Evolutionary conservation across 2,888 invertebrate species (phyloP), one percentile per base, ranked within the genome.

Genomic region (Latheticus oryzae): DNA sequence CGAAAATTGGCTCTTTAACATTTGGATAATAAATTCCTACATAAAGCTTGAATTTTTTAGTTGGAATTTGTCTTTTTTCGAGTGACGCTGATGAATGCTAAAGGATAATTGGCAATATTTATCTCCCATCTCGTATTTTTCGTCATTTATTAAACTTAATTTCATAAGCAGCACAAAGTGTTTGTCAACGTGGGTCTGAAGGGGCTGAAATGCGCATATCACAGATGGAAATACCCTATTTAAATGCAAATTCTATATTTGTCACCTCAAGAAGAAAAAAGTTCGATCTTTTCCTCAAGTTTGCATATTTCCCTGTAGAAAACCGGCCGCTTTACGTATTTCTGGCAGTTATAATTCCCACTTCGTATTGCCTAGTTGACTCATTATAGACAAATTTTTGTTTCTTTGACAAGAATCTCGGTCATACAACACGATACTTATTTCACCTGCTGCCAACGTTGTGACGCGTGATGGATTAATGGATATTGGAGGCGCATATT

Each of bases 381-480:
- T 76, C 75, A 75, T 75, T 76, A n/a, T n/a, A 74, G 69, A 62
- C 8, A 11, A 9, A 64, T 54, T 63, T 70, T 74, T 75, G 75
- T 75, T 71, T 75, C 73, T 72, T 8, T n/a, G n/a, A n/a, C n/a
- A n/a, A n/a, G n/a, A n/a, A n/a, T n/a, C n/a, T n/a, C n/a, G n/a
- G n/a, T n/a, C 21, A 19, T 1, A 28, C 28, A n/a, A n/a, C 5
- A 3, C 12, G 15, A 17, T 26, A 15, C 19, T 32, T 32, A 19
- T 28, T 30, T 38, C 32, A 38, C 71, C 69, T 71, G 70, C 71
- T 71, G 63, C 5, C 9, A 13, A 40, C 54, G 58, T 84, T 52
- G 11, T 60, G 87, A 87, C 86, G 82, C 82, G 81, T 87, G 87
- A 87, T 87, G 86, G 87, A 87, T 87, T 87, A 87, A 87, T 87